These are phyloP conservation scores for Hylomyscus alleni DNA, from an alignment of 2,797 vertebrate genomes.

Conservation along the genomic window DNA sequence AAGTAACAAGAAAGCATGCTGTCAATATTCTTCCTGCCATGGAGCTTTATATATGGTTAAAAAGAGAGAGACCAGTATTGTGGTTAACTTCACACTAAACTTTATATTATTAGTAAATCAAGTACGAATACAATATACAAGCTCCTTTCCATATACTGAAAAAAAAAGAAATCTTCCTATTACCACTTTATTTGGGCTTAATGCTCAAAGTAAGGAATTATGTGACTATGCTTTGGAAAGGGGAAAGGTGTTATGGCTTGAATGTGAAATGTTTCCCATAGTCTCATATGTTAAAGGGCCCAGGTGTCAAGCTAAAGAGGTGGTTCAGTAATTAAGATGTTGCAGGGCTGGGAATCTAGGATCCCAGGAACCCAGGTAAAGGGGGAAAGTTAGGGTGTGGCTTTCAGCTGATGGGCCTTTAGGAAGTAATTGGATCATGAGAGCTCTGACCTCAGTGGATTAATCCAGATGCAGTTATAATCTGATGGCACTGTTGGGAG, in stretches of 20 bases:
- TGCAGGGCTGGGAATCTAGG: background rate
- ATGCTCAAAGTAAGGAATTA: slow-evolving; percentile 34
- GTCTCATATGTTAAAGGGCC: background rate
- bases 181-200: background rate
- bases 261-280: background rate
- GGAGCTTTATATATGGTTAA: background rate
- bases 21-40: background rate
- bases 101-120: background rate
- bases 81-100: background rate
- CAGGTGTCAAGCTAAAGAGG: background rate
- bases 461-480: background rate
- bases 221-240: background rate
- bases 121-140: slow-evolving; percentile 4
- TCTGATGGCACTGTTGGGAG: background rate
- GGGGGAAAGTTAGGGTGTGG: background rate
- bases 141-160: background rate
- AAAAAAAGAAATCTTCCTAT: slow-evolving; percentile 8
- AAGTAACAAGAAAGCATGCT: background rate
- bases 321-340: background rate
- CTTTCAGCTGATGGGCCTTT: background rate
- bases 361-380: background rate
- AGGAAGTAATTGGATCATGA: background rate
- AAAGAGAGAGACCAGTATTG: background rate
- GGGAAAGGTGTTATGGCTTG: background rate
- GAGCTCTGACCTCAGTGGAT: background rate